These are phyloP conservation scores for Lasioglossum calceatum DNA, from an alignment of 2,888 invertebrate species.

Conservation along the genomic window DNA sequence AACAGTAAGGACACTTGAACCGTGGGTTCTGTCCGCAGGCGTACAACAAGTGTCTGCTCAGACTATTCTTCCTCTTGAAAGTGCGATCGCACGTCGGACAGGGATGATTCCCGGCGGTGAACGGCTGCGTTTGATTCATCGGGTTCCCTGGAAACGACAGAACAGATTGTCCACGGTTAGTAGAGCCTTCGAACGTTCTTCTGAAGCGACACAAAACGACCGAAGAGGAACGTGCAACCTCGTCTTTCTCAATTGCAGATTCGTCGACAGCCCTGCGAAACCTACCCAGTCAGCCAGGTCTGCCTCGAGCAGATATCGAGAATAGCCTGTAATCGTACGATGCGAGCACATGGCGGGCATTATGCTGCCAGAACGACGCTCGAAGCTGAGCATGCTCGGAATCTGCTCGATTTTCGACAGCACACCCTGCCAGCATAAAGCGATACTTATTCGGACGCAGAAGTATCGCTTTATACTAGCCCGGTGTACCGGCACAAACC, in stretches of 20 bases:
- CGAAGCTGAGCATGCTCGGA: no score
- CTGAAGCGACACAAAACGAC: neutral
- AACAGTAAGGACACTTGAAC: slow-evolving; percentile 77
- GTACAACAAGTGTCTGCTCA: slow-evolving; percentile 64
- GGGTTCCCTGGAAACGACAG: slow-evolving; percentile 33
- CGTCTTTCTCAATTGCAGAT: neutral
- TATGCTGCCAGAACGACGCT: no score
- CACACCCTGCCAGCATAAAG: no score
- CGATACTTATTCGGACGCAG: no score
- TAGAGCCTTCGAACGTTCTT: slow-evolving; percentile 2
- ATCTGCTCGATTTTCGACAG: no score
- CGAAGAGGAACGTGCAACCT: neutral
- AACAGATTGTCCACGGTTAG: slow-evolving; percentile 32
- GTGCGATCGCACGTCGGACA: slow-evolving; percentile 55
- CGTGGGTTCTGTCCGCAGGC: slow-evolving; percentile 76
- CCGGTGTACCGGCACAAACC: no score
- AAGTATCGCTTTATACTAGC: no score
- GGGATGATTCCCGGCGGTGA: neutral
- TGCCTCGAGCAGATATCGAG: no score
- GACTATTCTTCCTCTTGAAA: slow-evolving; percentile 63
- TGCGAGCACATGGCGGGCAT: no score
- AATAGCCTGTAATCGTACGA: no score
- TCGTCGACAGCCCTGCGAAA: neutral
- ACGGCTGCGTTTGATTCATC: neutral
- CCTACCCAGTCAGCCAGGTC: neutral